Evolutionary conservation across 2,113 vertebrate species (phyloP).

Genomic region (Lates calcarifer): DNA sequence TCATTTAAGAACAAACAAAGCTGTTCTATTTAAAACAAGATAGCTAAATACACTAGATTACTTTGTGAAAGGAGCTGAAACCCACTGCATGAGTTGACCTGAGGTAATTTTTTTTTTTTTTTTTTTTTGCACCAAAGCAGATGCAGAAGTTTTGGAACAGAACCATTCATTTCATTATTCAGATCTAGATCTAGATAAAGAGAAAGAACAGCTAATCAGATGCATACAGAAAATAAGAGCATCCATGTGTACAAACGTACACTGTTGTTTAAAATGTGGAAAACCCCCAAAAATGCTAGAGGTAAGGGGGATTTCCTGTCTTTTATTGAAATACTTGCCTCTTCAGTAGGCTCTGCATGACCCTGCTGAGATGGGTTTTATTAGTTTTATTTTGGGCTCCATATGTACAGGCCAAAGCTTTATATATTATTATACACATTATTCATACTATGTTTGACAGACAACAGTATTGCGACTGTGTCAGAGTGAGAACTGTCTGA

Average conservation of each 20-base stretch:
- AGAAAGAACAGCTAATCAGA: constrained; percentile 26
- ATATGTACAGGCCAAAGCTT: constrained; percentile 13
- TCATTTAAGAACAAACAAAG: background rate
- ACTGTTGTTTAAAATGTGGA: constrained; percentile 10
- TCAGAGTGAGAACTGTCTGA: background rate
- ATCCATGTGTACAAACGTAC: constrained; percentile 6
- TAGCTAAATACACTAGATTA: background rate
- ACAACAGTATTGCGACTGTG: background rate
- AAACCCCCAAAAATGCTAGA: background rate
- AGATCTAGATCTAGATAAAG: constrained; percentile 7
- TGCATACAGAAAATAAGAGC: constrained; percentile 4
- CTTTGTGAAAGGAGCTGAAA: constrained; percentile 4
- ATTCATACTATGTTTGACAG: background rate
- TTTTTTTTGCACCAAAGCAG: constrained; percentile 27
- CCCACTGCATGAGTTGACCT: constrained; percentile 22
- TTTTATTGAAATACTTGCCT: background rate
- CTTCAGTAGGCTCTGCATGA: background rate
- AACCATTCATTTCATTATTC: constrained; percentile 28
- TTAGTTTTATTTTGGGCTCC: constrained; percentile 33
- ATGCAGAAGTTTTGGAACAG: constrained; percentile 22
- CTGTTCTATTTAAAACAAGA: background rate
- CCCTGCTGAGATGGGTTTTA: constrained; percentile 19
- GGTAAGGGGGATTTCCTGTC: constrained; percentile 16
- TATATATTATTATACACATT: background rate
- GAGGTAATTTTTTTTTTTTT: background rate